Evolutionary conservation across 1,140 invertebrate genomes (phyloP).

Genomic region (Pemphigus obesinymphae): DNA sequence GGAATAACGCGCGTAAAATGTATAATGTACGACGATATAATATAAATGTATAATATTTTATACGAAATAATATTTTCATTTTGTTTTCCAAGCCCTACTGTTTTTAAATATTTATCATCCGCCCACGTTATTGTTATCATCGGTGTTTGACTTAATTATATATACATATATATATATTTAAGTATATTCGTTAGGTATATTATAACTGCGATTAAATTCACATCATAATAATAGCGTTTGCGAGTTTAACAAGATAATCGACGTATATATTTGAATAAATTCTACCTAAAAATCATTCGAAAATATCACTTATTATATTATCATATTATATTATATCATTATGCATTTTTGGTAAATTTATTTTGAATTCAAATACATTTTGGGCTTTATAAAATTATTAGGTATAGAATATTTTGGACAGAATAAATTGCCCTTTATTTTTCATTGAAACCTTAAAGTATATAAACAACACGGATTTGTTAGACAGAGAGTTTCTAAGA

Average conservation of each 20-base stretch:
- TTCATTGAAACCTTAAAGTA: background rate
- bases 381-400: background rate
- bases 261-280: too few species aligned
- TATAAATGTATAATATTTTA: background rate
- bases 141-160: too few species aligned
- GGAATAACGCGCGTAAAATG: background rate
- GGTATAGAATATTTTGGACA: background rate
- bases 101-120: background rate
- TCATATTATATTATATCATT: too few species aligned
- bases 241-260: too few species aligned
- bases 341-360: too few species aligned
- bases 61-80: background rate
- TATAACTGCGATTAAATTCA: background rate
- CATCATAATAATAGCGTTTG: too few species aligned
- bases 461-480: background rate
- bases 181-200: background rate
- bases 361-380: background rate
- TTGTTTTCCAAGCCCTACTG: too few species aligned
- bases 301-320: too few species aligned
- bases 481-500: slow-evolving; percentile 5
- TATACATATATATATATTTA: too few species aligned
- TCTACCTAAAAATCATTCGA: too few species aligned
- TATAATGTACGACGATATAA: background rate
- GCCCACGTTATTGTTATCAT: too few species aligned
- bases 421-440: background rate